Conservation (phyloP, 2,888 invertebrate genomes). For the Apodemia zela region DNA sequence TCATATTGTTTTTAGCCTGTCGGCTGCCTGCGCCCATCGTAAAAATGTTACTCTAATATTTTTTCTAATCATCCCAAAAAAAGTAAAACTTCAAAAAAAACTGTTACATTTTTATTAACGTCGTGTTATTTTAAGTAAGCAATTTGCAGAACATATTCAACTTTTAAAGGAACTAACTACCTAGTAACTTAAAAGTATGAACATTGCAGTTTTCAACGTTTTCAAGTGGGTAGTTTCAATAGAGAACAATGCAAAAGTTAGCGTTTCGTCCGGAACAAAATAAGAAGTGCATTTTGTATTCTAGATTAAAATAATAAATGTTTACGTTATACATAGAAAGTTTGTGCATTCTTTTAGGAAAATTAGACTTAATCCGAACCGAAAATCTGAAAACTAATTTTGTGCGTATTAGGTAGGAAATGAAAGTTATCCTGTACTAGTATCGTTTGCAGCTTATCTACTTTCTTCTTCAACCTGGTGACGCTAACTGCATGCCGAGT, state of each 20-base stretch:
- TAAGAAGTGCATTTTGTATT: constrained; percentile 5
- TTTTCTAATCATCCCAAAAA: too few relatives aligned
- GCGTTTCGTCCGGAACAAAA: constrained; percentile 8
- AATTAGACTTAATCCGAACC: not conserved
- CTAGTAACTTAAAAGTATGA: constrained; percentile 13
- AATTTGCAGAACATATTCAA: not conserved
- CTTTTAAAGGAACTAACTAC: constrained; percentile 8
- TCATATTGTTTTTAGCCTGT: too few relatives aligned
- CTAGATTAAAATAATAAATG: constrained; percentile 10
- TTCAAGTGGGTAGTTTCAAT: constrained; percentile 4
- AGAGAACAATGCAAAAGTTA: constrained; percentile 10
- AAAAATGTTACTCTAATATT: too few relatives aligned
- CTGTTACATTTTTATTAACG: not conserved
- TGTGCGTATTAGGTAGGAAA: not conserved
- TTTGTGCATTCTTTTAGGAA: not conserved
- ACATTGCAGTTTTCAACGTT: constrained; percentile 8
- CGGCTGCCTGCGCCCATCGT: too few relatives aligned
- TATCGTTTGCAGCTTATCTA: too few relatives aligned
- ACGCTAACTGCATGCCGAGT: too few relatives aligned
- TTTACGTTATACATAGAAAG: not conserved
- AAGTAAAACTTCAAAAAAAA: too few relatives aligned
- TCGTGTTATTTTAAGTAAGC: not conserved
- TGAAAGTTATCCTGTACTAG: too few relatives aligned
- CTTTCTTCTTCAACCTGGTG: too few relatives aligned
- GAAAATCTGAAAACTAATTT: not conserved